Conservation (phyloP, 1,140 invertebrate genomes). For the Penaeus indicus region DNA sequence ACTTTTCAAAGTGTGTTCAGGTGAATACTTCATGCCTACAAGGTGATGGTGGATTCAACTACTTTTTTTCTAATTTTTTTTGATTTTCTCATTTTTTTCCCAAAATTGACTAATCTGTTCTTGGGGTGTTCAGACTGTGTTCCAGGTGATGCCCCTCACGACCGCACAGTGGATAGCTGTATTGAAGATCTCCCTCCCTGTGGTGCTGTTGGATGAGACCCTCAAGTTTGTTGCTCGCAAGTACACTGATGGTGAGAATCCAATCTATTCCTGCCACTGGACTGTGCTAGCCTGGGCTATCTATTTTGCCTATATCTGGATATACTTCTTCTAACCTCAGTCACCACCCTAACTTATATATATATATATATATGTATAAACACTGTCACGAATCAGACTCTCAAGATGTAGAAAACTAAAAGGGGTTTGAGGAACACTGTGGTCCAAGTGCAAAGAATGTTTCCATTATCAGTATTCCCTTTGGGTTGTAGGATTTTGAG, state of each 20-base stretch:
- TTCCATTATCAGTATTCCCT: too few species aligned
- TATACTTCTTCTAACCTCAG: constrained; percentile 55
- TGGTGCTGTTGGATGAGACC: constrained; percentile 98
- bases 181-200: constrained; percentile 99
- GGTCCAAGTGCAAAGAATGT: too few species aligned
- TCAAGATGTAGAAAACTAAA: too few species aligned
- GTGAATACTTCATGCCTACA: too few species aligned
- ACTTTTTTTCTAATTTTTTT: too few species aligned
- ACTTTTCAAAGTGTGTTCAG: too few species aligned
- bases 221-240: constrained; percentile 99
- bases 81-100: background rate
- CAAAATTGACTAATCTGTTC: background rate
- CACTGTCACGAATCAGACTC: background rate
- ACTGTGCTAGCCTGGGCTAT: constrained; percentile 67
- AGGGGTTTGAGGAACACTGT: too few species aligned
- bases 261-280: constrained; percentile 65
- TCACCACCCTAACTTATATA: constrained; percentile 23
- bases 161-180: constrained; percentile 97
- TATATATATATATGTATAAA: constrained; percentile 38
- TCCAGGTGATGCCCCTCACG: constrained; percentile 98
- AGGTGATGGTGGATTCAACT: too few species aligned
- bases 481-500: too few species aligned
- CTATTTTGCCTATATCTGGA: constrained; percentile 68
- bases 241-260: constrained; percentile 89
- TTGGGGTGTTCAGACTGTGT: constrained; percentile 85